phyloP scores from a whole-genome alignment of 1,140 invertebrate species.

The Laupala kohalensis region DNA sequence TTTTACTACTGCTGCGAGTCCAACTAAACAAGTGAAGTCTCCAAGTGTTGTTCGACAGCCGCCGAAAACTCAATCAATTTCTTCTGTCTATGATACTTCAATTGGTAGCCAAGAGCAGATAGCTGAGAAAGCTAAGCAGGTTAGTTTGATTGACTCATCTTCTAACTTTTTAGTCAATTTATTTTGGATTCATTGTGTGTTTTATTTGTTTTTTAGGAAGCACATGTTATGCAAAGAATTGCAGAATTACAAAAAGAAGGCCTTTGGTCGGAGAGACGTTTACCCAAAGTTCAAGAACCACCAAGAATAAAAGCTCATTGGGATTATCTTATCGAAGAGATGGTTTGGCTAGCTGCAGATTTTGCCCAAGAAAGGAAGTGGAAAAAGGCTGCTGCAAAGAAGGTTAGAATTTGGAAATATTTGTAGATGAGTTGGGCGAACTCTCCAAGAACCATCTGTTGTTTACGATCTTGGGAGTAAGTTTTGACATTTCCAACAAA shows the following conservation, averaged over 20 bases:
- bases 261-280: constrained; percentile 79
- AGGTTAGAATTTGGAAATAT: constrained; percentile 36
- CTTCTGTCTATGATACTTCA: constrained; percentile 37
- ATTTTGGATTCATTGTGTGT: not conserved
- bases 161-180: not conserved
- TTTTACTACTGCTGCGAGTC: not conserved
- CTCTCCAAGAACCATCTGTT: not conserved
- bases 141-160: constrained; percentile 18
- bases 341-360: constrained; percentile 95
- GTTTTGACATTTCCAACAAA: not conserved
- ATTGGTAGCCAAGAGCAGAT: constrained; percentile 58
- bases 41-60: constrained; percentile 8
- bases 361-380: constrained; percentile 95
- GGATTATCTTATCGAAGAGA: constrained; percentile 97
- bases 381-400: constrained; percentile 91
- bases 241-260: constrained; percentile 78
- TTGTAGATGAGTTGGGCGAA: not conserved
- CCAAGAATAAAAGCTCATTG: constrained; percentile 86
- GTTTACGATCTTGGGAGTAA: not conserved
- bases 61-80: constrained; percentile 25
- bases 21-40: constrained; percentile 8
- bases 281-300: constrained; percentile 88
- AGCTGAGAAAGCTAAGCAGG: constrained; percentile 77
- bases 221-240: constrained; percentile 84
- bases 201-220: constrained; percentile 43